A percentile compares a stretch with the other conserved stretches of the same genome.
These are phyloP conservation scores for Danio aesculapii DNA, from an alignment of 2,797 vertebrate genomes.

Conservation along the genomic window DNA sequence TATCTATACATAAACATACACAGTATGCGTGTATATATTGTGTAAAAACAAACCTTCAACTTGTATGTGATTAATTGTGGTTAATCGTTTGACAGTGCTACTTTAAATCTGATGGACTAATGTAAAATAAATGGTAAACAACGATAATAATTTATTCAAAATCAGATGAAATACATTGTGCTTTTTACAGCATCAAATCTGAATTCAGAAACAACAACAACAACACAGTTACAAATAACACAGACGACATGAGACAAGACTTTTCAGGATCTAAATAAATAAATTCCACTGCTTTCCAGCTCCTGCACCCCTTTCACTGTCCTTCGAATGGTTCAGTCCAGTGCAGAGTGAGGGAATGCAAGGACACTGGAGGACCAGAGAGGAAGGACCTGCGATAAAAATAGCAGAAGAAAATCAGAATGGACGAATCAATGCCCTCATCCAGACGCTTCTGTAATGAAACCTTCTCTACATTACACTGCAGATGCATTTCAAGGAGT, in stretches of 20 bases:
- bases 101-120: no score
- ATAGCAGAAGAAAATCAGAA: constrained; percentile 30
- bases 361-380: constrained; percentile 55
- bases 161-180: constrained; percentile 28
- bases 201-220: constrained; percentile 6
- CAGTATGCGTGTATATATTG: no score
- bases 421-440: constrained; percentile 1
- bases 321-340: constrained; percentile 67
- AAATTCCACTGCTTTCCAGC: constrained; percentile 36
- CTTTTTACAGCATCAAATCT: constrained; percentile 23
- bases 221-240: neutral
- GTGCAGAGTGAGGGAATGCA: constrained; percentile 58
- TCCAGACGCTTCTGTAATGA: neutral
- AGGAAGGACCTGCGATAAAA: constrained; percentile 59
- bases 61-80: no score
- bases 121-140: constrained; percentile 14
- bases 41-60: no score
- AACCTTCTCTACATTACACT: neutral
- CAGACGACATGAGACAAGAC: constrained; percentile 26
- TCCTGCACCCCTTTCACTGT: constrained; percentile 43
- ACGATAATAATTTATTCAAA: constrained; percentile 34
- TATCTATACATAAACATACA: no score
- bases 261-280: constrained; percentile 35
- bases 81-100: no score
- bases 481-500: neutral